Evolutionary conservation across 2,888 invertebrate species (phyloP).

Genomic region (Sympetrum striolatum): DNA sequence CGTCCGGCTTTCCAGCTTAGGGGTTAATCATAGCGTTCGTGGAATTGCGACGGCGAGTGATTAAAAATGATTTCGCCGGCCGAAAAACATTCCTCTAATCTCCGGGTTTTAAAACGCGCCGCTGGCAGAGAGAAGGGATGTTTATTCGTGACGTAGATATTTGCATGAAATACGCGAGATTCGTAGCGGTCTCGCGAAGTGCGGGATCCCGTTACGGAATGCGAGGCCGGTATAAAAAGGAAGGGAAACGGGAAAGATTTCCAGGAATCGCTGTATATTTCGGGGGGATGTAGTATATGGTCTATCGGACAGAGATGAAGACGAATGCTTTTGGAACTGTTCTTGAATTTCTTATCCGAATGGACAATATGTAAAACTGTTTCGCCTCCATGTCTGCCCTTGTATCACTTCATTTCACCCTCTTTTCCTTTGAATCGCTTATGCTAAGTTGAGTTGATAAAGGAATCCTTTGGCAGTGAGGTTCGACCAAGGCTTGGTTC

Average conservation of each 20-base stretch:
- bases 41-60: conserved; percentile 7
- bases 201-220: background rate
- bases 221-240: background rate
- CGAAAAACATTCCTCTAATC: background rate
- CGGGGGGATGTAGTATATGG: background rate
- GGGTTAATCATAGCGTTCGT: conserved; percentile 37
- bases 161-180: background rate
- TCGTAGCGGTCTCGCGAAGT: background rate
- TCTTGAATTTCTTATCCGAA: background rate
- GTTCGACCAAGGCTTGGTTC: too few species aligned
- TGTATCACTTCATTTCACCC: too few species aligned
- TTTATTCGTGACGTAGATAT: background rate
- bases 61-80: conserved; percentile 28
- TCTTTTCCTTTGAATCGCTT: too few species aligned
- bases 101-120: background rate
- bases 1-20: conserved; percentile 37
- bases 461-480: too few species aligned
- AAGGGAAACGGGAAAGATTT: background rate
- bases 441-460: too few species aligned
- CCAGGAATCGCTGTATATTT: background rate
- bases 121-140: background rate
- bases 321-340: background rate
- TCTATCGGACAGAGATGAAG: background rate
- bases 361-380: background rate
- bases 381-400: too few species aligned